phyloP scores from a whole-genome alignment of 2,113 vertebrate species.

The Rhynchopsitta pachyrhyncha region DNA sequence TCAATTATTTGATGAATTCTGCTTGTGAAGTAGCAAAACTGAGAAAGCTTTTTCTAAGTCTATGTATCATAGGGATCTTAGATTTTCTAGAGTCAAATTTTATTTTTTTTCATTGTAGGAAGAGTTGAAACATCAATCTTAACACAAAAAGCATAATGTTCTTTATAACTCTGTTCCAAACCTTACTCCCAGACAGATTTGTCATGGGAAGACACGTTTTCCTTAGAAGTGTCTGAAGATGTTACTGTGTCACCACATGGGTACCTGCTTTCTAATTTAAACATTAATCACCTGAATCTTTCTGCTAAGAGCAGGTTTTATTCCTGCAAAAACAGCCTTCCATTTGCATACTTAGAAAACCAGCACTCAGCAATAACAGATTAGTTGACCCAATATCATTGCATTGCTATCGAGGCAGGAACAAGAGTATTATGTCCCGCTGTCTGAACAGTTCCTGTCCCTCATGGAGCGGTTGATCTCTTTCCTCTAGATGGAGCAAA shows the following conservation, averaged over 20 bases:
- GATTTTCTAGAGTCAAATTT: background rate
- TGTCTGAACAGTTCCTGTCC: background rate
- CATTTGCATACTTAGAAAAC: background rate
- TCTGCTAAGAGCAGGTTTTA: background rate
- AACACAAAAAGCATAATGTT: accelerated
- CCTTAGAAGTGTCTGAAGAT: background rate
- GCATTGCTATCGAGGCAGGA: background rate
- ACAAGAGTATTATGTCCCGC: background rate
- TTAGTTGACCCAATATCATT: background rate
- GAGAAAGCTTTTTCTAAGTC: background rate
- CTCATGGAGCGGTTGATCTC: background rate
- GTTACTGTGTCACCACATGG: background rate
- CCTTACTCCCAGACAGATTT: background rate
- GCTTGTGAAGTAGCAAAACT: background rate
- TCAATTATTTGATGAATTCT: background rate
- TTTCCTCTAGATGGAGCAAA: background rate
- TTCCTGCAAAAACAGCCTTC: background rate
- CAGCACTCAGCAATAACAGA: background rate
- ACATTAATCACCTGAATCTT: background rate
- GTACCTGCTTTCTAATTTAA: background rate
- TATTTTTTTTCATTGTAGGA: background rate
- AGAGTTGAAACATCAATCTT: background rate
- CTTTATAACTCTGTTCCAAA: background rate
- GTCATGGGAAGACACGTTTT: background rate
- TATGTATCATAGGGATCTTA: background rate